These are phyloP conservation scores for Bettongia penicillata DNA, from an alignment of 2,113 vertebrate species.

Conservation along the genomic window DNA sequence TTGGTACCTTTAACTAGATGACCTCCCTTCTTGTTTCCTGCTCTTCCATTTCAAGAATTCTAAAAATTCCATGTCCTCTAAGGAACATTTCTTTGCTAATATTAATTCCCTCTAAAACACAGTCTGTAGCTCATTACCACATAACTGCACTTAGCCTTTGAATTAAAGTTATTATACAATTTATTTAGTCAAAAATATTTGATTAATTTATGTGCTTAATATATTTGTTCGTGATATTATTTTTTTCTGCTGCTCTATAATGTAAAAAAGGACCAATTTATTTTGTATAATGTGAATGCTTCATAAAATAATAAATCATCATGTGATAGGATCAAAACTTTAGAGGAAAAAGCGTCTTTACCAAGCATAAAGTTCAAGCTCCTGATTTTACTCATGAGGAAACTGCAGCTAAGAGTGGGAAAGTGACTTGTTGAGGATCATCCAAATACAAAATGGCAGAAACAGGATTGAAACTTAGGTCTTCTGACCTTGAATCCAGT, in stretches of 20 bases:
- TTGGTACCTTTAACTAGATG: background rate
- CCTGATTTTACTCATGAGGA: background rate
- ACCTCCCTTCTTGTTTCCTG: background rate
- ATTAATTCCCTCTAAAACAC: background rate
- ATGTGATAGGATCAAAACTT: background rate
- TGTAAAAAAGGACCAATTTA: background rate
- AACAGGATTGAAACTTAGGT: background rate
- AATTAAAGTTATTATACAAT: background rate
- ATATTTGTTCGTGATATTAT: background rate
- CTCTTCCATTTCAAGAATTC: slow-evolving; percentile 30
- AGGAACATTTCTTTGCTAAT: background rate
- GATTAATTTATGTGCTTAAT: slow-evolving; percentile 14
- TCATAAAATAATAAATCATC: background rate
- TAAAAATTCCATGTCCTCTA: background rate
- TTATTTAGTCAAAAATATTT: background rate
- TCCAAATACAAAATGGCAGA: background rate
- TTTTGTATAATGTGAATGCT: background rate
- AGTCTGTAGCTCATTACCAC: background rate
- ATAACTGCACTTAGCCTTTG: background rate
- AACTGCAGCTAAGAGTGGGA: background rate
- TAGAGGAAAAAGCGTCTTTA: background rate
- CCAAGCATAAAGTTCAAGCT: background rate
- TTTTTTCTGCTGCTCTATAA: background rate
- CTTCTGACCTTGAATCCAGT: background rate
- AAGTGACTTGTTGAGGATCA: background rate